A percentile compares a stretch with the other conserved stretches of the same genome.
These are phyloP conservation scores for Thera obeliscata DNA, from an alignment of 2,888 invertebrate genomes.

Conservation along the genomic window DNA sequence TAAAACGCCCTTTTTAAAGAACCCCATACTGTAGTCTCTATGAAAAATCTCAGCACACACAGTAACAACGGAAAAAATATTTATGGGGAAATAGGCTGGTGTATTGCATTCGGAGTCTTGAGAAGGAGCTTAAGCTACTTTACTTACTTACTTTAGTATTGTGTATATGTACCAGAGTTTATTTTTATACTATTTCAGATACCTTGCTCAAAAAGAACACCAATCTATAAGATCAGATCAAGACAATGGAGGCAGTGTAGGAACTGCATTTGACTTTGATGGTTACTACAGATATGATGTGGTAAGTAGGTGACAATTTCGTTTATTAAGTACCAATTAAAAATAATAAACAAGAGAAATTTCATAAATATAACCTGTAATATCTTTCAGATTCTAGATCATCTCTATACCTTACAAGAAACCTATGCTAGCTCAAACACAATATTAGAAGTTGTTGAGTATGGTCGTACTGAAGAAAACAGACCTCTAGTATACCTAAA, in stretches of 20 bases:
- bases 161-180: no score
- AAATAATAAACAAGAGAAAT: no score
- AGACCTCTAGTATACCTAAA: conserved; percentile 75
- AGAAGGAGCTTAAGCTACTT: no score
- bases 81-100: no score
- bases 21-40: no score
- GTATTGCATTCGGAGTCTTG: no score
- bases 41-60: no score
- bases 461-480: conserved; percentile 58
- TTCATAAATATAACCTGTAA: background rate
- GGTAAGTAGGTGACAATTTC: conserved; percentile 47
- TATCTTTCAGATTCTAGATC: conserved; percentile 60
- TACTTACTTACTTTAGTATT: no score
- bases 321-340: background rate
- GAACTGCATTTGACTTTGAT: conserved; percentile 52
- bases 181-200: conserved; percentile 48
- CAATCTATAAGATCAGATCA: conserved; percentile 32
- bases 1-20: no score
- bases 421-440: conserved; percentile 46
- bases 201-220: conserved; percentile 49
- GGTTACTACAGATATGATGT: conserved; percentile 62
- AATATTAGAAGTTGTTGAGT: conserved; percentile 54
- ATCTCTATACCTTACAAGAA: conserved; percentile 53
- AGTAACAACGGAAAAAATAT: no score
- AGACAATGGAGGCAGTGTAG: background rate